Evolutionary conservation across 2,888 invertebrate genomes (phyloP).

Genomic region (Drosophila subquinaria): DNA sequence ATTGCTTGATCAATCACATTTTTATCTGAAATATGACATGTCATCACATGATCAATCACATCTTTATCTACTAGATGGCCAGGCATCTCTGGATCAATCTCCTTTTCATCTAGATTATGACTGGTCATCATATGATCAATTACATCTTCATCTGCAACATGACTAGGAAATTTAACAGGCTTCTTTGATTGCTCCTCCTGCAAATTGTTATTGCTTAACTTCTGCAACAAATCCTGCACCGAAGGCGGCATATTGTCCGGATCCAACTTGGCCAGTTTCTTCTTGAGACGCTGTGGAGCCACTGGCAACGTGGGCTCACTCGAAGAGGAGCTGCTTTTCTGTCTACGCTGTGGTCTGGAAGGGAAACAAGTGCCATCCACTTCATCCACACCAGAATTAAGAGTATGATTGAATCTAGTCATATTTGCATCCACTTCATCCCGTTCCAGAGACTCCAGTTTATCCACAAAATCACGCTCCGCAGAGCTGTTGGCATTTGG

Average conservation of each 20-base stretch:
- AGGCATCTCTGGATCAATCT: neutral
- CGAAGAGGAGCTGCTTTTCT: slow-evolving; percentile 83
- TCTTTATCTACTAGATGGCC: no score
- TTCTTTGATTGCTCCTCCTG: neutral
- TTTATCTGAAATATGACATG: slow-evolving; percentile 58
- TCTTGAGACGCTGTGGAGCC: slow-evolving; percentile 75
- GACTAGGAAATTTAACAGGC: slow-evolving; percentile 67
- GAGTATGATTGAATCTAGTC: neutral
- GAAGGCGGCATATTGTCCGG: slow-evolving; percentile 84
- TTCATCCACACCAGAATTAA: slow-evolving; percentile 38
- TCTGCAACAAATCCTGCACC: slow-evolving; percentile 82
- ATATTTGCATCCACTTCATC: slow-evolving; percentile 45
- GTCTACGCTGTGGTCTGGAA: slow-evolving; percentile 72
- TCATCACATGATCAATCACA: slow-evolving; percentile 38
- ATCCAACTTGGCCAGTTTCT: slow-evolving; percentile 77
- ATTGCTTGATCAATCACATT: slow-evolving; percentile 23
- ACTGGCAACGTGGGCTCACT: slow-evolving; percentile 76
- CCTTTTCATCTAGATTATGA: neutral
- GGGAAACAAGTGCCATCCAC: slow-evolving; percentile 75
- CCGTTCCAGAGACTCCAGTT: slow-evolving; percentile 74
- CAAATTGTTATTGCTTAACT: slow-evolving; percentile 36
- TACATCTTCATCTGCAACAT: slow-evolving; percentile 59
- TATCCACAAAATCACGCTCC: slow-evolving; percentile 68
- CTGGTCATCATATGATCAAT: neutral
- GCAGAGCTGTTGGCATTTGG: slow-evolving; percentile 32